A percentile compares a stretch with the other conserved stretches of the same genome.
phyloP scores from a whole-genome alignment of 2,888 invertebrate species.

The Rhagonycha fulva region DNA sequence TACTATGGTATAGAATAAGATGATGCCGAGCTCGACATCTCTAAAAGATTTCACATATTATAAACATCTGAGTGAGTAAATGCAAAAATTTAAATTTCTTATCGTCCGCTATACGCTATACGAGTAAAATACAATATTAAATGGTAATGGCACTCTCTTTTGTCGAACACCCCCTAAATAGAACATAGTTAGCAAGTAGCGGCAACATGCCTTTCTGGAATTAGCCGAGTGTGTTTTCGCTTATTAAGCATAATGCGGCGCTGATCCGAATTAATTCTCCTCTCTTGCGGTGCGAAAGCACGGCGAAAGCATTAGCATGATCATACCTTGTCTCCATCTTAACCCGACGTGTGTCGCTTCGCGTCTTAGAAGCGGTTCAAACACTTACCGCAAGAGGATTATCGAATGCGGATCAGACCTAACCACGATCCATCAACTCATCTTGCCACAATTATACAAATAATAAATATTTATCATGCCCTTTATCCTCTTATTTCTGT shows the following conservation, averaged over 20 bases:
- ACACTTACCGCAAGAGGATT: slow-evolving; percentile 55
- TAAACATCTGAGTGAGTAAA: background rate
- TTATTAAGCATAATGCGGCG: slow-evolving; percentile 54
- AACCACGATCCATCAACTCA: slow-evolving; percentile 43
- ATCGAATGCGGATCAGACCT: slow-evolving; percentile 51
- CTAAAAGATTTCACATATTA: background rate
- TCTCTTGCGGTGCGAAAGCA: slow-evolving; percentile 54
- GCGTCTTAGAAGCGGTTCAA: slow-evolving; percentile 52
- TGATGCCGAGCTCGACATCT: background rate
- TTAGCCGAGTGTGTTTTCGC: slow-evolving; percentile 53
- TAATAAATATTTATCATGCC: slow-evolving; percentile 53
- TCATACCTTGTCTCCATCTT: slow-evolving; percentile 55
- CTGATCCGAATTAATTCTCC: slow-evolving; percentile 52
- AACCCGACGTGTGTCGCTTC: slow-evolving; percentile 50
- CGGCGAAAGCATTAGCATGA: slow-evolving; percentile 56
- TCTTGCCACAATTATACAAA: slow-evolving; percentile 49
- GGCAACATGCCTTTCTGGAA: slow-evolving; percentile 37
- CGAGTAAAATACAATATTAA: no score
- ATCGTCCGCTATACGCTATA: background rate
- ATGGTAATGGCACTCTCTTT: background rate
- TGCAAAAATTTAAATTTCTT: background rate
- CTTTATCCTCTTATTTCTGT: slow-evolving; percentile 52
- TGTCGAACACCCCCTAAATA: slow-evolving; percentile 6
- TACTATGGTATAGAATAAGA: background rate
- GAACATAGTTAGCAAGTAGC: slow-evolving; percentile 22